Evolutionary conservation across 2,113 vertebrate genomes (phyloP), one percentile per base, ranked within the genome.

Genomic region (Sardina pilchardus): DNA sequence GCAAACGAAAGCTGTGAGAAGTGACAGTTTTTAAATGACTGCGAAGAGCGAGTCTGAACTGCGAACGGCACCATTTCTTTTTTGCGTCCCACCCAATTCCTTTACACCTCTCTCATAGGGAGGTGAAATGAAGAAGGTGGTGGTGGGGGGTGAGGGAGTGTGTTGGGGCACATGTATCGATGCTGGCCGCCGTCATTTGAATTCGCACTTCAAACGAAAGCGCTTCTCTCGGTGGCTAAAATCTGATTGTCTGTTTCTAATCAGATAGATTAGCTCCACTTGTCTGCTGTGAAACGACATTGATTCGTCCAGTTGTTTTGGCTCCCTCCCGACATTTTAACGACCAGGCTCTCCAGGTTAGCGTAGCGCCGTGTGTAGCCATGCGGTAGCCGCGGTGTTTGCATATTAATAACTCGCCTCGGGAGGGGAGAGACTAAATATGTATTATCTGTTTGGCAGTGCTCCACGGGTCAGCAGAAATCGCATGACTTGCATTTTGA

Each of bases 231-330:
- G 82, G 81, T 67, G 21, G 67, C 85, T 85, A 67, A 48, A 88
- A 88, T 90, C 63, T 89, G 82, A 86, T 87, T 86, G 85, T 90
- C 71, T 84, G 80, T 84, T 88, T 88, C 84, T 86, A 85, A 87
- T 88, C 80, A 86, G 80, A 85, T 81, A 82, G 67, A 86, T 86
- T 88, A 82, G 85, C 85, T 88, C 83, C 83, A 85, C 83, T 88
- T 84, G 83, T 89, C 53, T 63, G 67, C 80, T 56, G 85, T 86
- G 47, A 84, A 86, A 88, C 42, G 7, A 48, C 83, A 82, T 86
- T 4, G 10, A 75, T 88, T 85, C 0, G 8, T 30, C 78, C 50
- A 4, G 45, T 86, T 82, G 63, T 71, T 71, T 71, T 71, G 63
- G 63, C 63, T 71, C 63, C 7, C 63, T 71, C 9, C 10, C 63